phyloP scores from a whole-genome alignment of 37 sponge, comb jelly and placozoan species.

The Spongia lamella region DNA sequence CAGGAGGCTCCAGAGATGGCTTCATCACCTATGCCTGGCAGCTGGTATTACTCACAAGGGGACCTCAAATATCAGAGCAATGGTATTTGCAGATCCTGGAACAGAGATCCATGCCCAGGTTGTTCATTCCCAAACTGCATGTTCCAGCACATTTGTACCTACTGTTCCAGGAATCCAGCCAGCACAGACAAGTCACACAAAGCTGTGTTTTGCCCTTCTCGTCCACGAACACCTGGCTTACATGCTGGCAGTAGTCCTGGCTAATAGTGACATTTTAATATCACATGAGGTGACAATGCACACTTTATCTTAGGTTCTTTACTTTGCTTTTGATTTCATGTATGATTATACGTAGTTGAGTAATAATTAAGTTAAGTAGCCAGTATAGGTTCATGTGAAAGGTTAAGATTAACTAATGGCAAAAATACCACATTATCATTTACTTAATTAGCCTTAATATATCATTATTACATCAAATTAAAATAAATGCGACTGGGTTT shows the following conservation, averaged over 20 bases:
- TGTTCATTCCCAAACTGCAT: conserved; percentile 3
- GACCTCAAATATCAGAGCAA: not conserved
- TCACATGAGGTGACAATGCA: too few species aligned
- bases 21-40: not conserved
- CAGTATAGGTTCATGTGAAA: too few species aligned
- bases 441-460: too few species aligned
- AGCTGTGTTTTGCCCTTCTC: not conserved
- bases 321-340: too few species aligned
- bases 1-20: not conserved
- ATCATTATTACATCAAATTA: too few species aligned
- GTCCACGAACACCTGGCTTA: conserved; percentile 1
- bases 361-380: too few species aligned
- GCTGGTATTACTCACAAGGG: not conserved
- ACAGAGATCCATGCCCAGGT: not conserved
- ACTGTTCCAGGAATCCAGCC: conserved; percentile 4
- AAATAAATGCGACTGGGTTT: too few species aligned
- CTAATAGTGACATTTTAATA: not conserved
- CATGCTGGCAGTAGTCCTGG: not conserved
- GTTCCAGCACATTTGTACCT: conserved; percentile 7
- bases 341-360: too few species aligned
- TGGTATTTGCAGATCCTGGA: conserved; percentile 4
- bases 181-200: not conserved
- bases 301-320: too few species aligned
- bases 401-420: too few species aligned
- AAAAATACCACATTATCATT: too few species aligned